Conservation (phyloP, 2,797 vertebrate genomes). For the Vespertilio murinus region DNA sequence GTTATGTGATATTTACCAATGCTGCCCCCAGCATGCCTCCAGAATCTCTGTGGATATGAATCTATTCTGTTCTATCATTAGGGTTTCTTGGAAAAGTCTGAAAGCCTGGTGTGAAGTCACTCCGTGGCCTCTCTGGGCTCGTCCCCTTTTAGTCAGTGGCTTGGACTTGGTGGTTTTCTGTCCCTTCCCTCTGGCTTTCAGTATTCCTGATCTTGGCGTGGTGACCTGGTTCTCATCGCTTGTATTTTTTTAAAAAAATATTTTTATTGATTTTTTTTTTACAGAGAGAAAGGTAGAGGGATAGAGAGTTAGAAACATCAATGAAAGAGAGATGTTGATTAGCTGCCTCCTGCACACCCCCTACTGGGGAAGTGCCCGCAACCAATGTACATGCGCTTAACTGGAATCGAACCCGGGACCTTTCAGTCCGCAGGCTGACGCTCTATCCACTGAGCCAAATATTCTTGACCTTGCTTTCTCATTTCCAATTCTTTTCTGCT, state of each 20-base stretch:
- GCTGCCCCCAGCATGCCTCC: neutral
- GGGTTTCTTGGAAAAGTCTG: neutral
- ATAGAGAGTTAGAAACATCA: too few species aligned
- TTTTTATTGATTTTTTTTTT: too few species aligned
- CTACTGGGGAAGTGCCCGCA: too few species aligned
- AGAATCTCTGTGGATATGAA: neutral
- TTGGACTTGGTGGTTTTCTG: neutral
- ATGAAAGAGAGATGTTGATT: too few species aligned
- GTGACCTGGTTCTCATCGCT: neutral
- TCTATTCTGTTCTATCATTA: neutral
- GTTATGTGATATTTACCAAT: neutral
- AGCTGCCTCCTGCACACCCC: too few species aligned
- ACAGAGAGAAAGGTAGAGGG: too few species aligned
- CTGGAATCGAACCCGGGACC: too few species aligned
- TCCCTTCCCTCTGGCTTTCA: neutral
- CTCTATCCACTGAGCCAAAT: too few species aligned
- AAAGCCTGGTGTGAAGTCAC: neutral
- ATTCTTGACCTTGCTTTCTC: neutral
- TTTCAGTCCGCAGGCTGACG: too few species aligned
- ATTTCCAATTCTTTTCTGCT: neutral
- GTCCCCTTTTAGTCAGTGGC: neutral
- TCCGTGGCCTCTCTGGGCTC: neutral
- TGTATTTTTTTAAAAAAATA: too few species aligned
- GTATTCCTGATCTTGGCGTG: neutral
- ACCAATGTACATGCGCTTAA: too few species aligned